Base-by-base conservation (phyloP, 2,113 vertebrate species). In the Anas platyrhynchos region DNA sequence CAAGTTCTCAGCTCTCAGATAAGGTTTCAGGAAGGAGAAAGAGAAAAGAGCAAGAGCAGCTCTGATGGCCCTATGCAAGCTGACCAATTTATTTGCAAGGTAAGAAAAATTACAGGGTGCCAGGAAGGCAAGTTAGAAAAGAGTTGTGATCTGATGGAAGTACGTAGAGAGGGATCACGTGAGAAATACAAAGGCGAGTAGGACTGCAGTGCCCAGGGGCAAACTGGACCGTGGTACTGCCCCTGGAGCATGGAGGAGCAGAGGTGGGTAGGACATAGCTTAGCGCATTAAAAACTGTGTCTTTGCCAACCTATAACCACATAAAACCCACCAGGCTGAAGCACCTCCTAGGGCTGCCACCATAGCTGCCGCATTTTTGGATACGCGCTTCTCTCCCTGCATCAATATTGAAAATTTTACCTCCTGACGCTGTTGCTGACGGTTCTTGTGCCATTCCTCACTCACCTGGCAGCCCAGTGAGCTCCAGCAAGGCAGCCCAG, bases 391-490 rank as follows among this genome's bases (percentile, higher is more conserved):
- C 61, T 27, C 34, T 11, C 44, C 44, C 16, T 41, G 7, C 27
- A 72, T 86, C 62, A 69, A 66, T 84, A 81, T 20, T 21, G 83
- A 69, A 65, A 73, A 62, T 85, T 93, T 80, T 3, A 0, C 52
- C 76, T 80, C 68, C 56, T 0, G 3, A 34, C 2, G 1, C 41
- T 87, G 59, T 74, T 4, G 7, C 36, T 93, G 59, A 83, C 26
- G 36, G 22, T 36, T 91, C 50, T 91, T 17, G 7, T 1, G 11
- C 50, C 65, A 18, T 72, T 78, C 36, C 58, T 50, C 0, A 0
- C 55, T 68, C 36, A 7, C 50, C 78, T 83, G 32, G 38, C 31
- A 16, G 25, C 32, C 38, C 34, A 43, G 36, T 4, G 58, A 78
- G 61, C 44, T 91, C 63, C 11, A 3, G 27, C 62, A 91, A 84